A percentile compares a stretch with the other conserved stretches of the same genome.
These are phyloP conservation scores for Fregata magnificens DNA, from an alignment of 2,113 vertebrate genomes.

Conservation along the genomic window DNA sequence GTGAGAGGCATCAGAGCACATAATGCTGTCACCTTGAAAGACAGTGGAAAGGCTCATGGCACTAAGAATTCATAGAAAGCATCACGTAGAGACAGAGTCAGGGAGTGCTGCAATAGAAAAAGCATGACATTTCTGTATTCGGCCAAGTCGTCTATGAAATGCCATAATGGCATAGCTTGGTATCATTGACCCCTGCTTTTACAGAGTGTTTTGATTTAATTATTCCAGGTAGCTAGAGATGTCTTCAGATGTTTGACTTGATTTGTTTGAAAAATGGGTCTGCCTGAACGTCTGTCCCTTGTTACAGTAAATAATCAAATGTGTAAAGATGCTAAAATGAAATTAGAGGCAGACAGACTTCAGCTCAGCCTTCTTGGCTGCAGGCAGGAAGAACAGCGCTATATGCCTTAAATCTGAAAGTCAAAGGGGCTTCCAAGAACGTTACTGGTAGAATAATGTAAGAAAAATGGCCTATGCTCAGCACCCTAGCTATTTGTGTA, in stretches of 20 bases:
- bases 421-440: background rate
- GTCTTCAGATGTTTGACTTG: background rate
- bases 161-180: background rate
- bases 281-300: background rate
- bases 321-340: background rate
- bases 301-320: slow-evolving; percentile 3
- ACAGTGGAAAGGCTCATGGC: background rate
- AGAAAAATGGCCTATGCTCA: background rate
- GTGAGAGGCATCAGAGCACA: background rate
- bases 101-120: background rate
- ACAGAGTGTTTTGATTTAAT: background rate
- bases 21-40: background rate
- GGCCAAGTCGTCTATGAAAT: background rate
- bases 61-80: slow-evolving; percentile 1
- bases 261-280: background rate
- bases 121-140: background rate
- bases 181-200: background rate
- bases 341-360: background rate
- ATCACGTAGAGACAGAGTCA: background rate
- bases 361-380: background rate
- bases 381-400: background rate
- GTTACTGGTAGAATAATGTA: background rate
- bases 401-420: background rate
- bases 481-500: background rate
- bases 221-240: background rate